Evolutionary conservation across 2,113 vertebrate genomes (phyloP).

Genomic region (Ptyas mucosa): DNA sequence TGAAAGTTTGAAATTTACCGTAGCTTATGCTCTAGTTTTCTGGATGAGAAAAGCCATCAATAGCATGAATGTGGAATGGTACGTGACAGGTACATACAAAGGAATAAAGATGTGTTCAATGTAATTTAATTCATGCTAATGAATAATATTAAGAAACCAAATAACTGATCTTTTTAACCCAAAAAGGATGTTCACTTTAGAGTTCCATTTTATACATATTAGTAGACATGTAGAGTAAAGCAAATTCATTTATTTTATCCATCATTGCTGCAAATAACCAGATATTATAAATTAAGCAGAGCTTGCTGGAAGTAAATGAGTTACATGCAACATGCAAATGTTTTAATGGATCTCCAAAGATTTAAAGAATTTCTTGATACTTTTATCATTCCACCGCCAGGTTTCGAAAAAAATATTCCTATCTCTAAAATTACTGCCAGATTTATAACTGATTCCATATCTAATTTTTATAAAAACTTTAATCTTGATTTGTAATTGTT

Average conservation of each 20-base stretch:
- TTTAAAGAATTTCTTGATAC: slow-evolving; percentile 45
- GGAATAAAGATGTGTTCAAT: slow-evolving; percentile 46
- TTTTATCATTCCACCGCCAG: slow-evolving; percentile 71
- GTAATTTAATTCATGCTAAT: slow-evolving; percentile 16
- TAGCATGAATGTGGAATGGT: slow-evolving; percentile 33
- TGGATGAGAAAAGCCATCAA: slow-evolving; percentile 18
- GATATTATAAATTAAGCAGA: slow-evolving; percentile 12
- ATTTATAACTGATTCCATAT: slow-evolving; percentile 68
- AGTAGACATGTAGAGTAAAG: slow-evolving; percentile 41
- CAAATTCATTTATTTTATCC: slow-evolving; percentile 47
- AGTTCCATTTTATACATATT: slow-evolving; percentile 68
- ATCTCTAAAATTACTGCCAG: slow-evolving; percentile 71
- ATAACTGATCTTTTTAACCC: slow-evolving; percentile 56
- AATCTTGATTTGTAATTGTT: slow-evolving; percentile 62
- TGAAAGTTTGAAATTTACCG: slow-evolving; percentile 49
- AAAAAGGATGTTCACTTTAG: slow-evolving; percentile 44
- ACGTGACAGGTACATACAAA: slow-evolving; percentile 34
- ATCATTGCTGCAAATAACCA: slow-evolving; percentile 39
- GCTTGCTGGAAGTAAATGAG: slow-evolving; percentile 32
- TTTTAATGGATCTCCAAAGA: slow-evolving; percentile 38
- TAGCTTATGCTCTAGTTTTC: slow-evolving; percentile 43
- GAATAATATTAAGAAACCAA: slow-evolving; percentile 46
- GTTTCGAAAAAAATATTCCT: slow-evolving; percentile 51
- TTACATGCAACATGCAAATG: slow-evolving; percentile 40
- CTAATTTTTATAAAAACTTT: slow-evolving; percentile 62